phyloP scores from a whole-genome alignment of 35 echinoderm and acorn worm genomes.

The Holothuria glaberrima region DNA sequence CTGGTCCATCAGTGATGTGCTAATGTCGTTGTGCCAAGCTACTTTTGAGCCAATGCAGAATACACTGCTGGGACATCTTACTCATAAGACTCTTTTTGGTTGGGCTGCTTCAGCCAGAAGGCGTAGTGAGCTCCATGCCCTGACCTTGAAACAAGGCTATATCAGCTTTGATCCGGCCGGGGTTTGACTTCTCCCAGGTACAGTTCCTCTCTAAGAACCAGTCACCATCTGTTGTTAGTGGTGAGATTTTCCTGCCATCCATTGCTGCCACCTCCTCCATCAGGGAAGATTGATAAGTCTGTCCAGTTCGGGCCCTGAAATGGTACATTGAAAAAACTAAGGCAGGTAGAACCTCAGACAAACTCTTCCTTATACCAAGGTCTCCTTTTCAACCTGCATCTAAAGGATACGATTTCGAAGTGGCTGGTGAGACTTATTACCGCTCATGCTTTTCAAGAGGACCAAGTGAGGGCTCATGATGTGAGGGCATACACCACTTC shows the following conservation, averaged over 20 bases:
- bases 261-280: background rate
- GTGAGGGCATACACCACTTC: background rate
- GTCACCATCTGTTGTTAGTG: background rate
- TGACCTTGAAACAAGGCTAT: background rate
- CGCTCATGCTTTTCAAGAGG: background rate
- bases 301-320: background rate
- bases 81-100: background rate
- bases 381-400: background rate
- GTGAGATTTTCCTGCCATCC: background rate
- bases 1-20: background rate
- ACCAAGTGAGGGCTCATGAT: background rate
- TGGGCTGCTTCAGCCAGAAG: background rate
- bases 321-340: background rate
- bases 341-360: background rate
- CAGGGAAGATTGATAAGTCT: background rate
- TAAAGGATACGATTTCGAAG: background rate
- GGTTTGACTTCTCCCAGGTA: background rate
- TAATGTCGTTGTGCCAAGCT: background rate
- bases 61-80: background rate
- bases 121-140: background rate
- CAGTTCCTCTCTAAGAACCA: constrained; percentile 5
- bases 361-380: background rate
- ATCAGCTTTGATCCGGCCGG: background rate
- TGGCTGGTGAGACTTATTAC: background rate
- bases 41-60: constrained; percentile 2